Evolutionary conservation across 2,888 invertebrate genomes (phyloP).

Genomic region (Ornithoptera priamus): DNA sequence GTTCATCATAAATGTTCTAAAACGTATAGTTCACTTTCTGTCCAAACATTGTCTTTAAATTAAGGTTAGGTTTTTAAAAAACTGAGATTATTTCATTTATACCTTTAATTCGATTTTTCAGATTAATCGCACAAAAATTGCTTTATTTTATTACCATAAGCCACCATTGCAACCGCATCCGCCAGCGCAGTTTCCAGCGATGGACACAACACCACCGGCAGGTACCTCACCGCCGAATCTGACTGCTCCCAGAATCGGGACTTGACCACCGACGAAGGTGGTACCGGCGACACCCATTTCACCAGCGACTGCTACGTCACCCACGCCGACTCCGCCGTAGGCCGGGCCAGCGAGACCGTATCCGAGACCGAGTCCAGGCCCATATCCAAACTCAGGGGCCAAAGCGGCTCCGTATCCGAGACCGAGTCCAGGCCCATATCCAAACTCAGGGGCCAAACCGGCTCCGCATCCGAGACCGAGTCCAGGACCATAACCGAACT

Average conservation of each 20-base stretch:
- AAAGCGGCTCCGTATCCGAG: too few relatives aligned
- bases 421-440: slow-evolving; percentile 2
- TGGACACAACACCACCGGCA: slow-evolving; percentile 40
- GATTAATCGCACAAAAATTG: too few relatives aligned
- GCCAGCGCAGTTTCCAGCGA: slow-evolving; percentile 30
- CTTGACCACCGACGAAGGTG: slow-evolving; percentile 42
- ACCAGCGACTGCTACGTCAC: slow-evolving; percentile 39
- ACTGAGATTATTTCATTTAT: too few relatives aligned
- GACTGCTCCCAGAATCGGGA: slow-evolving; percentile 46
- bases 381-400: too few relatives aligned
- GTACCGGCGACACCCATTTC: slow-evolving; percentile 41
- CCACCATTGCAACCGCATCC: slow-evolving; percentile 24
- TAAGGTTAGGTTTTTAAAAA: too few relatives aligned
- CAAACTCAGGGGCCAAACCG: neutral
- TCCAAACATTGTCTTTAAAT: too few relatives aligned
- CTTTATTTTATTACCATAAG: too few relatives aligned
- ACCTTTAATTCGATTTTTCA: too few relatives aligned
- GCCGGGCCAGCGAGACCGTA: slow-evolving; percentile 22
- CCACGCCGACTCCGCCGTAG: slow-evolving; percentile 42
- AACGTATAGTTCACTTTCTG: too few relatives aligned
- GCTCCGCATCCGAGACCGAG: slow-evolving; percentile 42
- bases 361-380: neutral
- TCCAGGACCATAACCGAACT: slow-evolving; percentile 16
- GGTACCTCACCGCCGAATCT: slow-evolving; percentile 43
- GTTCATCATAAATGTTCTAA: too few relatives aligned